Conservation (phyloP, 2,888 invertebrate species). For the Omphaloscelis lunosa region DNA sequence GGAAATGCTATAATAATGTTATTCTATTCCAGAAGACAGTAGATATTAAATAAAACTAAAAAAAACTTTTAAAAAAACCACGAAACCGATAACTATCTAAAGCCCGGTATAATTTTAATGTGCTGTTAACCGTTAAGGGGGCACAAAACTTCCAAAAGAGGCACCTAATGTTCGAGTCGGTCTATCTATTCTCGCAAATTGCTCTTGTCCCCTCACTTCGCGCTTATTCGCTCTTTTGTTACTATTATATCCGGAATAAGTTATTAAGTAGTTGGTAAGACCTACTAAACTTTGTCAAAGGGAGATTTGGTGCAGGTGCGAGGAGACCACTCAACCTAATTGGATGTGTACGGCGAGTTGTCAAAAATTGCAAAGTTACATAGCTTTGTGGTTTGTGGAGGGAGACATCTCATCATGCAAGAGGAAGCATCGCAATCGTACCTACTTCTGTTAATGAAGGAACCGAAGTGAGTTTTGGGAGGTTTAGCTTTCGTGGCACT, state of each 20-base stretch:
- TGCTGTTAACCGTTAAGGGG: slow-evolving; percentile 54
- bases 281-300: slow-evolving; percentile 21
- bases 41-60: slow-evolving; percentile 23
- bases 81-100: slow-evolving; percentile 40
- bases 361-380: slow-evolving; percentile 45
- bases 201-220: slow-evolving; percentile 36
- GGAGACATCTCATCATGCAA: slow-evolving; percentile 4
- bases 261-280: slow-evolving; percentile 42
- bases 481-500: neutral
- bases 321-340: slow-evolving; percentile 52
- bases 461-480: neutral
- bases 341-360: slow-evolving; percentile 37
- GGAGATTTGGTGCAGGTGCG: slow-evolving; percentile 25
- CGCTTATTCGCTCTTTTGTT: slow-evolving; percentile 51
- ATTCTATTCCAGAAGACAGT: neutral
- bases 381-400: slow-evolving; percentile 3
- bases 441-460: slow-evolving; percentile 28
- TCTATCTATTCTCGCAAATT: slow-evolving; percentile 60
- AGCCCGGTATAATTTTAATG: slow-evolving; percentile 47
- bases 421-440: slow-evolving; percentile 6
- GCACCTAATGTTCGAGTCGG: slow-evolving; percentile 45
- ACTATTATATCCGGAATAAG: slow-evolving; percentile 46
- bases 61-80: slow-evolving; percentile 17
- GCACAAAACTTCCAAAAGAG: slow-evolving; percentile 48
- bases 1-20: neutral